These are phyloP conservation scores for Lepidonotus clava DNA, from an alignment of 2,888 invertebrate genomes.

Conservation along the genomic window DNA sequence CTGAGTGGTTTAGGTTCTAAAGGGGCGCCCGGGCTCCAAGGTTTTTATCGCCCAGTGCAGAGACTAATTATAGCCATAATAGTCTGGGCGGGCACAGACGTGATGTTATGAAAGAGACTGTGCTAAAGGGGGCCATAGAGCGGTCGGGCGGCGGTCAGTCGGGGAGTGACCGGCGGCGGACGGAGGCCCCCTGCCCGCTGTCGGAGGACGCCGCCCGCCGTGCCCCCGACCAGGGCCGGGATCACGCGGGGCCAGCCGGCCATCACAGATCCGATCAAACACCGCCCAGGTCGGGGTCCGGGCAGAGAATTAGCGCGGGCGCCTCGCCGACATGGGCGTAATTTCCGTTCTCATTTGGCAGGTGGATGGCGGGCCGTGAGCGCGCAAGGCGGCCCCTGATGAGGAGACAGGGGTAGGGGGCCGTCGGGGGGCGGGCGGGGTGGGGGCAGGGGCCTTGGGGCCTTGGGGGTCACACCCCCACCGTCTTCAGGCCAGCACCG, in stretches of 20 bases:
- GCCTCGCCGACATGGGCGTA: constrained; percentile 18
- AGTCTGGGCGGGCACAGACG: background rate
- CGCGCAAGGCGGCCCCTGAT: constrained; percentile 7
- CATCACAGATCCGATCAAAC: constrained; percentile 46
- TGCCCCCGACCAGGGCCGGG: background rate
- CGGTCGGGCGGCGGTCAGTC: background rate
- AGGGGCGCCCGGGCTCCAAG: background rate
- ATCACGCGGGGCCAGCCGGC: constrained; percentile 21
- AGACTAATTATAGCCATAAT: constrained; percentile 23
- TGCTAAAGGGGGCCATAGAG: background rate
- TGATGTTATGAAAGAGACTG: constrained; percentile 27
- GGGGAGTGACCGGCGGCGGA: background rate
- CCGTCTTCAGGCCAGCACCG: background rate
- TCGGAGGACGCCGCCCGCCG: background rate
- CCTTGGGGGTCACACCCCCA: background rate
- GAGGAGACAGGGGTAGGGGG: background rate
- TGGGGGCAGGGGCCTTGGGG: background rate
- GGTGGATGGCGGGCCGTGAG: constrained; percentile 36
- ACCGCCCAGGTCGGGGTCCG: background rate
- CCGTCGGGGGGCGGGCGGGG: background rate
- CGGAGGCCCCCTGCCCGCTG: background rate
- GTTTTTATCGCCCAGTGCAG: constrained; percentile 35
- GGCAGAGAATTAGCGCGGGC: constrained; percentile 25
- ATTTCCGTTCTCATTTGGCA: constrained; percentile 50
- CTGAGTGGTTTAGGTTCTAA: constrained; percentile 1